These are phyloP conservation scores for Gambelia wislizenii DNA, from an alignment of 2,797 vertebrate genomes.

Conservation along the genomic window DNA sequence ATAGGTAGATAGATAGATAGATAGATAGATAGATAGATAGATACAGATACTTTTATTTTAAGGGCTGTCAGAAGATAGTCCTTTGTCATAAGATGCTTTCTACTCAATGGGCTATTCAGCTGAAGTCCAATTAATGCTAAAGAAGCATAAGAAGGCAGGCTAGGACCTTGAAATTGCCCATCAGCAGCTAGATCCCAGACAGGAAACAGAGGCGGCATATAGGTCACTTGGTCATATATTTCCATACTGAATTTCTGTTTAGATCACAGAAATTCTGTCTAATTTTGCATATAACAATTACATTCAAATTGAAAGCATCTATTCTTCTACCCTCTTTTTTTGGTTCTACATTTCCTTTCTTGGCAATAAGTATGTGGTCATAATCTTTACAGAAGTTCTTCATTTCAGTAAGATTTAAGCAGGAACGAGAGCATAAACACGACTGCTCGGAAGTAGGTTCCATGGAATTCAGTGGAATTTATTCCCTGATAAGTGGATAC, in stretches of 20 bases:
- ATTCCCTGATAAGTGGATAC: neutral
- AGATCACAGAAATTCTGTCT: neutral
- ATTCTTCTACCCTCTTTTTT: neutral
- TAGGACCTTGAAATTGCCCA: neutral
- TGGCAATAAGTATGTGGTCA: neutral
- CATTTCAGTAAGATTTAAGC: neutral
- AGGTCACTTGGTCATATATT: neutral
- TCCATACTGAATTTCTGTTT: neutral
- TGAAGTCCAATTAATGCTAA: neutral
- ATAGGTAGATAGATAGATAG: no score
- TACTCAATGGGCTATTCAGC: neutral
- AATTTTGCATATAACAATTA: neutral
- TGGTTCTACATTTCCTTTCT: neutral
- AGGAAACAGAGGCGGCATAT: neutral
- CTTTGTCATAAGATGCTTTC: neutral
- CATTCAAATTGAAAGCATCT: neutral
- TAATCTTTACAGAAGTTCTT: neutral
- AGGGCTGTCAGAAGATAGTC: neutral
- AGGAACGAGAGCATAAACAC: neutral
- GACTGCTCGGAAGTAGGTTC: neutral
- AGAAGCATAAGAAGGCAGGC: neutral
- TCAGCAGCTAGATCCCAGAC: neutral
- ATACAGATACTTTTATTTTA: no score
- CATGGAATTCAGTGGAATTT: conserved; percentile 17
- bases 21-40: no score